Evolutionary conservation across 2,888 invertebrate species (phyloP), one percentile per base, ranked within the genome.

Genomic region (Marronus borbonicus): DNA sequence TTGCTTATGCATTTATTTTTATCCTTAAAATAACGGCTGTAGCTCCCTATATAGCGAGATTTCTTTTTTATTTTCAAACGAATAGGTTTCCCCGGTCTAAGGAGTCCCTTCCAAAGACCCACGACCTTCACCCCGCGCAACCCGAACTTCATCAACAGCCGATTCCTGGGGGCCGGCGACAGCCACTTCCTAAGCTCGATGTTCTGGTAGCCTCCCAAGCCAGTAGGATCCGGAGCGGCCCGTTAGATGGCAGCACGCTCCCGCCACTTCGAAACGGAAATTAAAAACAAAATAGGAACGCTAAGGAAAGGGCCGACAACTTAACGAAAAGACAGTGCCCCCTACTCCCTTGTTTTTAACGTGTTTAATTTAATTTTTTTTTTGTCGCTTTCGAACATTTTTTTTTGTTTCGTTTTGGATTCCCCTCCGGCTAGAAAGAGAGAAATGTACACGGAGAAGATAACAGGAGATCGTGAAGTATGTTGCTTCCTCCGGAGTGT

Each of bases 161-260:
- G 82, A 58, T 82, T 86, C 83, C 84, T 87, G 85, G 87, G 86
- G 75, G 87, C 87, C 44, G 88, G 88, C 60, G 88, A 88, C 82
- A 86, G 85, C 75, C 85, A 85, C 80, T 84, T 85, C 79, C 86
- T 86, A 81, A 85, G 83, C 81, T 85, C 85, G 76, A 86, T 87
- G 83, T 87, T 81, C 79, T 82, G 81, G 82, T 83, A 81, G 52
- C 20, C 14, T 24, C 2, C 28, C 0, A 62, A 62, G 44, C 44
- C 44, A 44, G 44, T 44, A 55, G 55, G n/a, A 55, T 20, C 4
- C 55, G n/a, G 55, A 20, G 55, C 55, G 55, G 5, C 20, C 55
- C 55, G 55, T n/a, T 17, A 44, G 44, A 44, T 44, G 44, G 44
- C 44, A 12, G 12, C 12, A 8, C 44, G 44, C 44, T 44, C 44